Percentiles rank a stretch among this genome's conserved stretches.
Conservation (phyloP, 2,797 vertebrate genomes). For the Sebastes aleutianus region DNA sequence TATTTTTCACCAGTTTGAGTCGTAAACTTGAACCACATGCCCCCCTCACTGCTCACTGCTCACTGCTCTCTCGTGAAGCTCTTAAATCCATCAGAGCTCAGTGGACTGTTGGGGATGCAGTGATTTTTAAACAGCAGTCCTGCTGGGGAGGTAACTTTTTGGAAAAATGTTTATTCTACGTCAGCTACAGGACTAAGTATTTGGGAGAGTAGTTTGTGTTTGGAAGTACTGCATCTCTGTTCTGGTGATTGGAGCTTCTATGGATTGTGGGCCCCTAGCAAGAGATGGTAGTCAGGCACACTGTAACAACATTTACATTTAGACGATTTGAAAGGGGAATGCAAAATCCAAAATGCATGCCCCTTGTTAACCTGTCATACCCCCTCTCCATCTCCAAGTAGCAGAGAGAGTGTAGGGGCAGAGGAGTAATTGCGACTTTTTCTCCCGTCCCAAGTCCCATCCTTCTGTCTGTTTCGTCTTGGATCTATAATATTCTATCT, state of each 20-base stretch:
- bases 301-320: background rate
- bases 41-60: too few species aligned
- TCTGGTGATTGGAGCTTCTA: background rate
- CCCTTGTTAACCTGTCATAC: too few species aligned
- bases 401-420: too few species aligned
- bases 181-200: background rate
- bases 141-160: background rate
- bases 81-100: background rate
- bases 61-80: background rate
- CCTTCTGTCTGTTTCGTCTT: background rate
- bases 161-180: background rate
- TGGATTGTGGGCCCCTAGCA: background rate
- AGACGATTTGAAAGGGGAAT: too few species aligned
- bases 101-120: background rate
- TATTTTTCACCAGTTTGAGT: constrained; percentile 17
- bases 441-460: background rate
- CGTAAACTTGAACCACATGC: background rate
- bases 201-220: background rate
- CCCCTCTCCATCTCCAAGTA: too few species aligned
- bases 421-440: background rate
- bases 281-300: background rate
- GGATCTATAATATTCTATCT: background rate
- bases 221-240: background rate
- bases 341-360: too few species aligned
- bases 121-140: constrained; percentile 1